A percentile compares a stretch with the other conserved stretches of the same genome.
These are phyloP conservation scores for Ovis canadensis DNA, from an alignment of 2,113 vertebrate species.

Conservation along the genomic window DNA sequence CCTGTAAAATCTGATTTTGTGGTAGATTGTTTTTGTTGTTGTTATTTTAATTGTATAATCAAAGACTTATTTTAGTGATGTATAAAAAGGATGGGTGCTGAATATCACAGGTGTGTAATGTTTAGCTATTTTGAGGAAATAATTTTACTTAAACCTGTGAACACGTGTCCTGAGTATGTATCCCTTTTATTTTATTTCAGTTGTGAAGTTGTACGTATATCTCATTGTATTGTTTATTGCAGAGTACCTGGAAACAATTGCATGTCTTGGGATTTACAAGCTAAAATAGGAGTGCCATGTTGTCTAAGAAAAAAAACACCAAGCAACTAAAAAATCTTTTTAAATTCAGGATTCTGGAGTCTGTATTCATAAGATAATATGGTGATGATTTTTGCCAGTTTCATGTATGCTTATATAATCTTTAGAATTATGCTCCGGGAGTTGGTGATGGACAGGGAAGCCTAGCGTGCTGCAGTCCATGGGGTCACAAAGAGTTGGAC, in stretches of 20 bases:
- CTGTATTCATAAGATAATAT: background rate
- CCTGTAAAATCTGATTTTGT: background rate
- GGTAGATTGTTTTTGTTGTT: background rate
- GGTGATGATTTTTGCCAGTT: background rate
- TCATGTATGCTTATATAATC: background rate
- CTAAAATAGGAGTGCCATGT: conserved; percentile 22
- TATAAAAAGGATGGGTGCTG: background rate
- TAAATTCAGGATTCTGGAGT: background rate
- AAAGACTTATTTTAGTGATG: background rate
- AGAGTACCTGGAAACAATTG: conserved; percentile 61
- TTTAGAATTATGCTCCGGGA: background rate
- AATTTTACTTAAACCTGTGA: background rate
- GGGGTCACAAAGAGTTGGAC: background rate
- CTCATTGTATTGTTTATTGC: conserved; percentile 61
- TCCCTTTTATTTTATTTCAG: conserved; percentile 47
- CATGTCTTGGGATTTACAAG: conserved; percentile 63
- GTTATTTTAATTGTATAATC: conserved; percentile 10
- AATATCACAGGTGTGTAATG: background rate
- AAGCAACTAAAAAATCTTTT: conserved; percentile 11
- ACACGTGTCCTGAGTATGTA: background rate
- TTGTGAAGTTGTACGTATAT: background rate
- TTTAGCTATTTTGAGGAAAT: background rate
- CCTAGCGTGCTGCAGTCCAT: background rate
- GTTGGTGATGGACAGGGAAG: background rate
- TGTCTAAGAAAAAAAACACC: background rate